Percentiles rank a stretch among this genome's conserved stretches.
These are phyloP conservation scores for Poeciliopsis presidionis DNA, from an alignment of 2,797 vertebrate genomes.

Conservation along the genomic window DNA sequence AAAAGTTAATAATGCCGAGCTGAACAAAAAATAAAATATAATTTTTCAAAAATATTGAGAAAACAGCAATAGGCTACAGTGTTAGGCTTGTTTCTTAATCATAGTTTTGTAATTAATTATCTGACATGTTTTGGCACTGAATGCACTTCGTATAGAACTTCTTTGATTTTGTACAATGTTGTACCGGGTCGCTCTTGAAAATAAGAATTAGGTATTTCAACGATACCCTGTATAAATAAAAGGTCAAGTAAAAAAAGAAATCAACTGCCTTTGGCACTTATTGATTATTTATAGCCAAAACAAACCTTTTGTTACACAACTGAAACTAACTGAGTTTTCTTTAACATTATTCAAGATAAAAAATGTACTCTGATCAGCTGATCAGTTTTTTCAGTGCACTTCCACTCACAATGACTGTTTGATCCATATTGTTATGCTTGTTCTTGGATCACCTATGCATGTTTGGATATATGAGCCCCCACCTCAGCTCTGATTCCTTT, in stretches of 20 bases:
- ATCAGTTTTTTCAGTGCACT: not conserved
- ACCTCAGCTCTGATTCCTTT: slow-evolving; percentile 58
- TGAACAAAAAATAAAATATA: not conserved
- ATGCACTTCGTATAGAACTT: not conserved
- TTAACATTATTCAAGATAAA: not conserved
- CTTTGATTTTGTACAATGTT: not conserved
- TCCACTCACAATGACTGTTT: slow-evolving; percentile 15
- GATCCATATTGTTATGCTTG: slow-evolving; percentile 34
- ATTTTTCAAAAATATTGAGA: not conserved
- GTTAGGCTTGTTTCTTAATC: not conserved
- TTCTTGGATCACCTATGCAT: slow-evolving; percentile 51
- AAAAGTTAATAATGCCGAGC: not conserved
- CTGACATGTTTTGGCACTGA: not conserved
- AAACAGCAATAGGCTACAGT: not conserved
- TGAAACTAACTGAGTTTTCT: not conserved
- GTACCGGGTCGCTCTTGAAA: not conserved
- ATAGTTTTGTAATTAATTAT: not conserved
- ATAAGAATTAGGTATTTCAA: not conserved
- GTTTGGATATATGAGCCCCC: slow-evolving; percentile 53
- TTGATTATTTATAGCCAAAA: not conserved
- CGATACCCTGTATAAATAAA: not conserved
- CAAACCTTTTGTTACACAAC: not conserved
- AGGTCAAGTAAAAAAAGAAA: not conserved
- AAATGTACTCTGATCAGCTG: not conserved
- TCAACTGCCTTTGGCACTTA: not conserved